phyloP scores from a whole-genome alignment of 2,797 vertebrate species.

The Heteromormyrus szaboi region DNA sequence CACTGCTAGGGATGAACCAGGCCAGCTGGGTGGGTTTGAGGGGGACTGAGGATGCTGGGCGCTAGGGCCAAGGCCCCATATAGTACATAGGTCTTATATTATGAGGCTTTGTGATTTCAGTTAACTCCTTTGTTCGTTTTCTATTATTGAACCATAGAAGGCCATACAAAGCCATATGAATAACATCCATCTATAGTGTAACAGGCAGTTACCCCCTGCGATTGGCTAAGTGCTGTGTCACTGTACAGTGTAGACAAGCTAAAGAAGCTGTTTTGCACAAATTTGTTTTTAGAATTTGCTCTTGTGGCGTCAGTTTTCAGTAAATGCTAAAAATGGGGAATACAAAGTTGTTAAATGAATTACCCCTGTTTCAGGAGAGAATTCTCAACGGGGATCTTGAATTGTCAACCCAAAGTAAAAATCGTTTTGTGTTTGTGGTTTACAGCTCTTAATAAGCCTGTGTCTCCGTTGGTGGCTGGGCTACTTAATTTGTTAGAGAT shows the following conservation, averaged over 20 bases:
- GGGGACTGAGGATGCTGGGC: neutral
- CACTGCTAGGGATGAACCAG: neutral
- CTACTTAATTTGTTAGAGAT: neutral
- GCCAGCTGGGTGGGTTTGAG: neutral
- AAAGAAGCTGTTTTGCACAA: neutral
- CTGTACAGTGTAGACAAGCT: neutral
- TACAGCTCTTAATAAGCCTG: neutral
- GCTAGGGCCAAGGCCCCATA: neutral
- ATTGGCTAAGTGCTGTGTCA: neutral
- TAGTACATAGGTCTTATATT: neutral
- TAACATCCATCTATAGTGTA: neutral
- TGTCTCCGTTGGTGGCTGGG: neutral
- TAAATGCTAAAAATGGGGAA: neutral
- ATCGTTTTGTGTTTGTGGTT: neutral
- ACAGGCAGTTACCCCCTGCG: neutral
- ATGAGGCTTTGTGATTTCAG: neutral
- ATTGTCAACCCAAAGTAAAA: conserved; percentile 1
- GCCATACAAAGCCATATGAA: neutral
- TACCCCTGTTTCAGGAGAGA: neutral
- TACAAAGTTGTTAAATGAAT: neutral
- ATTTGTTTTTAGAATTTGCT: neutral
- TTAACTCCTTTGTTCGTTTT: neutral
- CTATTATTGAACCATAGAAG: neutral
- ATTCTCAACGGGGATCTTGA: neutral
- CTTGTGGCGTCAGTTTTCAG: neutral